Evolutionary conservation across 2,113 vertebrate genomes (phyloP), one percentile per base, ranked within the genome.

Genomic region (Regulus satrapa): DNA sequence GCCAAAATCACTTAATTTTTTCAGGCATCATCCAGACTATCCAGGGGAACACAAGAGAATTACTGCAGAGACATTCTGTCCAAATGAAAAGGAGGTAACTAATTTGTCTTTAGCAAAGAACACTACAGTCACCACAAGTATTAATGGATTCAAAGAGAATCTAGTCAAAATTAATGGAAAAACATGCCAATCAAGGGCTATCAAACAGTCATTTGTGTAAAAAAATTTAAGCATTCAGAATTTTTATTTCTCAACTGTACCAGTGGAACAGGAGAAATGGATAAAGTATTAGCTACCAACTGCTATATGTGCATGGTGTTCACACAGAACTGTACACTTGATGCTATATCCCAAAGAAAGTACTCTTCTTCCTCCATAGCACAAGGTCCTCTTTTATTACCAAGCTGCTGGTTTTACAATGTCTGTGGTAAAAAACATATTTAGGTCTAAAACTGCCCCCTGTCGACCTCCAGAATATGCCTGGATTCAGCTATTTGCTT

Each of bases 341-440:
- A 71, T 7, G 18, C 41, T 26, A 4, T 4, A 19, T 31, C 20
- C 51, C 52, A 34, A 34, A 89, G 29, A 52, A 74, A 40, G 12
- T 7, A 11, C 0, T 2, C 24, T 18, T 61, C 25, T 31, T 54
- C 49, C 15, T 46, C 38, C 5, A 7, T 3, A 16, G 19, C 14
- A 21, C 14, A 21, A 61, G 14, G 24, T 15, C 1, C 2, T 64
- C 31, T 45, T 67, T 34, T 29, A 29, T 14, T 41, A 7, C 32
- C 32, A 55, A 41, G 18, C 25, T 49, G 28, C 49, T 86, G 68
- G 24, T n/a, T 10, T 4, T 49, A 51, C 36, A 49, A 10, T 1
- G 4, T 12, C 20, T 0, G 0, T 61, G 40, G 21, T 51, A 88
- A 59, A 66, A 82, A 82, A 31, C 19, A 6, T 8, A 5, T 56